Base-by-base conservation (phyloP, 2,113 vertebrate genomes). In the Polypterus senegalus region DNA sequence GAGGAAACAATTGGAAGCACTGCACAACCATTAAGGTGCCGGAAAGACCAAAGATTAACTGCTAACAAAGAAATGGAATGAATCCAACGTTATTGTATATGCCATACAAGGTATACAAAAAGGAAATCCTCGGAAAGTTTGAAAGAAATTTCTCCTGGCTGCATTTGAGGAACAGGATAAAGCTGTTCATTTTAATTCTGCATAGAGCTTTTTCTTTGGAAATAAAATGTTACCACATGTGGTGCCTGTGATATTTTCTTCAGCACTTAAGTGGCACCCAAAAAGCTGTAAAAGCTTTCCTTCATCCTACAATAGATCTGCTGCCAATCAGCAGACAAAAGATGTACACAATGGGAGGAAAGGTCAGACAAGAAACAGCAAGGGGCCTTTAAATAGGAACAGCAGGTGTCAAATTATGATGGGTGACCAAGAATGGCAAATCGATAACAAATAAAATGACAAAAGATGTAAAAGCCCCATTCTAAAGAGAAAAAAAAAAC, bases 321-420 rank as follows among this genome's bases (percentile, higher is more conserved):
- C 56, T 43, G 43, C 56, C 56, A 45, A 58, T 58, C 56, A 5
- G 4, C 7, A 27, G 27, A 58, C 56, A 58, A 58, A 58, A 58
- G 56, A 8, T 43, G 5, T 6, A 43, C 11, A 43, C 56, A 4
- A 44, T 27, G 46, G n/a, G 56, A 58, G 43, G 56, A 4, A 44
- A 27, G 5, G 7, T 9, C 56, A 57, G 27, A 57, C 43, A 57
- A 44, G 54, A 57, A 27, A 44, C 56, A 58, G 56, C 56, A 45
- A 43, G 56, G n/a, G 5, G 27, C n/a, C 27, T 5, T 7, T 27
- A 27, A 58, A 45, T 7, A 43, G 4, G n/a, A 43, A 45, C 27
- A 6, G 56, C 27, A 5, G 56, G 56, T 27, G 46, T 45, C 56
- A 27, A 7, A 27, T 8, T 45, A 57, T 57, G 27, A 57, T 45